A percentile compares a stretch with the other conserved stretches of the same genome.
Evolutionary conservation across 2,113 vertebrate species (phyloP).

Genomic region (Corydoras maculifer): DNA sequence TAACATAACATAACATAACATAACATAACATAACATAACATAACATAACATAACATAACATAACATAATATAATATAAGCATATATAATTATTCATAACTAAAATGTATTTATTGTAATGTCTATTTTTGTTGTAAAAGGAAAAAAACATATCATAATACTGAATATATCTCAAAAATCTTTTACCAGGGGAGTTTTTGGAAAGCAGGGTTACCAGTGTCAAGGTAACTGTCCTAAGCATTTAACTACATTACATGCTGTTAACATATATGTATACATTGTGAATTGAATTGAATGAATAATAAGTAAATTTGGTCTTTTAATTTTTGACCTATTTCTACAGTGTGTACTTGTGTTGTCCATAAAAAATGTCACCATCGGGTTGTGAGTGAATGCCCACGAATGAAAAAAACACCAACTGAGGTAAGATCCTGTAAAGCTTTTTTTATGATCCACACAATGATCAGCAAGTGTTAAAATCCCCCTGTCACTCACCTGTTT

Average conservation of each 20-base stretch:
- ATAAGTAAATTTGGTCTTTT: background rate
- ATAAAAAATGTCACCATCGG: slow-evolving; percentile 92
- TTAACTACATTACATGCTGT: background rate
- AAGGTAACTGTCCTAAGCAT: slow-evolving; percentile 67
- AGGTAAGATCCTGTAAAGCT: slow-evolving; percentile 49
- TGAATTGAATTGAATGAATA: no score
- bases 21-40: no score
- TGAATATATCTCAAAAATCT: slow-evolving; percentile 42
- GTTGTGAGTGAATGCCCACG: slow-evolving; percentile 90
- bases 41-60: no score
- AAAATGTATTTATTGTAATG: no score
- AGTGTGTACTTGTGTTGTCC: slow-evolving; percentile 97
- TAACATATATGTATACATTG: background rate
- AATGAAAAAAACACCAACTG: slow-evolving; percentile 77
- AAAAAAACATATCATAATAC: background rate
- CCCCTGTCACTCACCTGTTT: no score
- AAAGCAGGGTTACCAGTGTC: slow-evolving; percentile 97
- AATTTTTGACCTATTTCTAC: slow-evolving; percentile 23
- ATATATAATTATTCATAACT: no score
- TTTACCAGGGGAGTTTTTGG: slow-evolving; percentile 88
- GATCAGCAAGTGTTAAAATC: no score
- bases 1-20: no score
- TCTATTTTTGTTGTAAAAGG: background rate
- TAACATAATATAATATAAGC: no score
- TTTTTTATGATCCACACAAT: background rate